Base-by-base conservation (phyloP, 2,113 vertebrate species). In the Oryzias curvinotus region DNA sequence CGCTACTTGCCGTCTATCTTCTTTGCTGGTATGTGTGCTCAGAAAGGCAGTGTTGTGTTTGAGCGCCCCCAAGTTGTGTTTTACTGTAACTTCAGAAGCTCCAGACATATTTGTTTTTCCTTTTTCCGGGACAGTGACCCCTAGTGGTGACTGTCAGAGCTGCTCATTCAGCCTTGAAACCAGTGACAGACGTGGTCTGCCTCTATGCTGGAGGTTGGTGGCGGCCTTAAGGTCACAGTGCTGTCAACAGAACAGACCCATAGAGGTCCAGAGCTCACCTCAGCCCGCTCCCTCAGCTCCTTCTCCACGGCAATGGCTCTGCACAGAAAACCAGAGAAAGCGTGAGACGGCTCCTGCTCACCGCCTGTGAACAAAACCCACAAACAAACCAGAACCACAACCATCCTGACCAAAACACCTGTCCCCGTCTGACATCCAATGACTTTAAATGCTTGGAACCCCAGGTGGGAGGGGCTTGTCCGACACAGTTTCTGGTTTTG, bases 221-320 rank as follows among this genome's bases (percentile, higher is more conserved):
- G 28, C 28, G 7, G 28, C 1, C 6, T 30, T 30, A 7, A 30
- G 7, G 6, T 30, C 28, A 30, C 28, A 7, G 28, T 7, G 28
- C 36, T 36, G 36, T 36, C 36, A 36, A 36, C 36, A 36, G 36
- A 36, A 36, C 12, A 28, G 26, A 36, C 30, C 30, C 6, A 8
- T 7, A 30, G 30, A 7, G 10, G 26, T 5, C 26, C 26, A 28
- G 36, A 36, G 10, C 95, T 95, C 94, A 98, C 96, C 96, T 98
- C 95, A 73, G 90, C 92, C 53, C 90, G 91, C 85, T 94, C 91
- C 88, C 92, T 95, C 61, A 96, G 90, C 91, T 94, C 94, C 86
- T 80, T 92, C 83, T 95, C 94, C 86, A 94, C 95, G 71, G 95
- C 94, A 78, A 98, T 93, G 72, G 94, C 94, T 94, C 96, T 98